Percentiles rank a stretch among this genome's conserved stretches.
Evolutionary conservation across 2,797 vertebrate genomes (phyloP).

Genomic region (Phataginus tetradactyla): DNA sequence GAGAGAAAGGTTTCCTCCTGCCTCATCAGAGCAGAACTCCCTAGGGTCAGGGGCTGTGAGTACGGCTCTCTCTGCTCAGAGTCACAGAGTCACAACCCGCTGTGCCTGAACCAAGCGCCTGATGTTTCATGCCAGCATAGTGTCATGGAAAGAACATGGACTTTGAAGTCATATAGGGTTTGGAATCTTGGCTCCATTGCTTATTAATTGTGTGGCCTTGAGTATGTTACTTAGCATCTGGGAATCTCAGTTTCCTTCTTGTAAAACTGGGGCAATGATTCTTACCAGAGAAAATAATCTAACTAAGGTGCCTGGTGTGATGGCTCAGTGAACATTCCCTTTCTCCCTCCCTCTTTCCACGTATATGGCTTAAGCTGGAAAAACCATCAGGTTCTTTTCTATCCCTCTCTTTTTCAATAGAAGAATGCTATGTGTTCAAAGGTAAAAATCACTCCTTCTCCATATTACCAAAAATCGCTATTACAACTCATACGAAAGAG

Average conservation of each 20-base stretch:
- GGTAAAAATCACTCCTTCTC: neutral
- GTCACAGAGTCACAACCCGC: slow-evolving; percentile 62
- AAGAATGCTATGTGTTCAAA: neutral
- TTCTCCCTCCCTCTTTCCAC: neutral
- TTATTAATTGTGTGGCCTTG: slow-evolving; percentile 79
- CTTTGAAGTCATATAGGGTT: slow-evolving; percentile 77
- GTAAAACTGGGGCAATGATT: slow-evolving; percentile 67
- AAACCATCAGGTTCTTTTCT: neutral
- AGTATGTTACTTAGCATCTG: slow-evolving; percentile 74
- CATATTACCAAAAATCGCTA: neutral
- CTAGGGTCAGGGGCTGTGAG: slow-evolving; percentile 30
- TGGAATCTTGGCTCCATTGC: slow-evolving; percentile 78
- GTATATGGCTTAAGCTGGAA: neutral
- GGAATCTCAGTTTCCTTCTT: slow-evolving; percentile 77
- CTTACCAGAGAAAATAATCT: slow-evolving; percentile 49
- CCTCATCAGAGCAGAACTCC: neutral
- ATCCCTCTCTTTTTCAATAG: neutral
- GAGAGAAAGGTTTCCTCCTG: slow-evolving; percentile 31
- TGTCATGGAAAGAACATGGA: slow-evolving; percentile 80
- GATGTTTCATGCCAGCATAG: slow-evolving; percentile 73
- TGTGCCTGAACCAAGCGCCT: slow-evolving; percentile 68
- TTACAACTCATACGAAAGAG: neutral
- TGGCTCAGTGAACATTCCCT: neutral
- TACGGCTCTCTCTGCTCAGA: slow-evolving; percentile 50
- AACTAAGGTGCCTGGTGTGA: slow-evolving; percentile 23